Base-by-base conservation (phyloP, 2,888 invertebrate species). In the Patella caerulea region DNA sequence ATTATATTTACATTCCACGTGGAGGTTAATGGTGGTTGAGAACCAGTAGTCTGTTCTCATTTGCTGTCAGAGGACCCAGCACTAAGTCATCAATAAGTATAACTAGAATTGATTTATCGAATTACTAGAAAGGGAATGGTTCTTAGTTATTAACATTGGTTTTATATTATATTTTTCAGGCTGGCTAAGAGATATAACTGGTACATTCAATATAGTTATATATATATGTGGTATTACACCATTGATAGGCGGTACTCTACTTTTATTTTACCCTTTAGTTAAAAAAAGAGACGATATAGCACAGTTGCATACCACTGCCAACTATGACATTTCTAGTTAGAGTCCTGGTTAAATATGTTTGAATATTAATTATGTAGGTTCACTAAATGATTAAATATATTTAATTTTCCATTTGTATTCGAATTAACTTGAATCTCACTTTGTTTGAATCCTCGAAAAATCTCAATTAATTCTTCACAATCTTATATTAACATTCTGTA, bases 261-360 rank as follows among this genome's bases (percentile, higher is more conserved):
- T 88, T 52, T 81, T 84, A 34, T 53, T 75, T 65, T 87, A 86
- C 72, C 87, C 87, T 14, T 45, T 85, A 15, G 82, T 85, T 3
- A 81, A 81, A 55, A 78, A 76, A 15, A 15, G 82, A 59, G 84
- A 85, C 55, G 81, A 81, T 9, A 74, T 71, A n/a, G 55, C 71
- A 24, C 73, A 71, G 12, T 24, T 65, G 19, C 19, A 65, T 19
- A 65, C 24, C 19, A 65, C 65, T 45, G 45, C 45, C 45, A 45
- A 45, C 5, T 9, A 45, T 45, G 45, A 45, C 45, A 9, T 45
- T 45, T 45, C 45, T 45, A 45, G 45, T 45, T 45, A 45, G 45
- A 45, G 45, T 9, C 9, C 7, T 45, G 9, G 9, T 45, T 45
- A 45, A 45, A 45, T 45, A 45, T 45, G 45, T 45, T 45, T 45